Evolutionary conservation across 1,140 invertebrate species (phyloP).

Genomic region (Panagrolaimus sp.): DNA sequence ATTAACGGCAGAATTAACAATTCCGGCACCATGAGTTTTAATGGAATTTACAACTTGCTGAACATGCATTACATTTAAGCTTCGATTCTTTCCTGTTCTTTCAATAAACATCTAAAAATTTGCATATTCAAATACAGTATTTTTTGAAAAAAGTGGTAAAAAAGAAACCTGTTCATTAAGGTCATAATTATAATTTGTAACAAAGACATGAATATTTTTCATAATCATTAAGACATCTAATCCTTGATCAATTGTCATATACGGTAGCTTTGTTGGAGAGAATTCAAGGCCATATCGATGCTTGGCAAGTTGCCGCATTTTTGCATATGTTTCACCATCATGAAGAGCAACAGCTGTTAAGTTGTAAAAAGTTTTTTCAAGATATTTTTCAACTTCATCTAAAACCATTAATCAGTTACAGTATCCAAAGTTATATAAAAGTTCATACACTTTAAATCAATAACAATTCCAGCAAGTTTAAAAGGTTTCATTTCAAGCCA

Average conservation of each 20-base stretch:
- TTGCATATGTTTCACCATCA: slow-evolving; percentile 92
- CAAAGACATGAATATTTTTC: slow-evolving; percentile 91
- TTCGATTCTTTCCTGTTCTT: slow-evolving; percentile 81
- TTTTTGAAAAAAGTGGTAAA: neutral
- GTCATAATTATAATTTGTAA: slow-evolving; percentile 87
- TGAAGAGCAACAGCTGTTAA: slow-evolving; percentile 91
- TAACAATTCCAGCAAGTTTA: neutral
- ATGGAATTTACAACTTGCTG: slow-evolving; percentile 93
- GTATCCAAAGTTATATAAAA: neutral
- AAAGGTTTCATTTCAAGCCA: slow-evolving; percentile 1
- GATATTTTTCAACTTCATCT: slow-evolving; percentile 78
- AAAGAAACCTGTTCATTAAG: slow-evolving; percentile 77
- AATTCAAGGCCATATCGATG: slow-evolving; percentile 77
- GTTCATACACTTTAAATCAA: slow-evolving; percentile 3
- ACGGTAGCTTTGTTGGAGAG: slow-evolving; percentile 84
- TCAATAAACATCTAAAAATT: slow-evolving; percentile 76
- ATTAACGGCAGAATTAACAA: slow-evolving; percentile 94
- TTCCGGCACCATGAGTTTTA: slow-evolving; percentile 89
- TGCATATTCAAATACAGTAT: slow-evolving; percentile 2
- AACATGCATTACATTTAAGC: slow-evolving; percentile 91
- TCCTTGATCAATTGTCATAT: slow-evolving; percentile 87
- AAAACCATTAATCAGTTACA: slow-evolving; percentile 27
- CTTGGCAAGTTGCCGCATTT: slow-evolving; percentile 85
- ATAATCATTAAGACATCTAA: slow-evolving; percentile 96
- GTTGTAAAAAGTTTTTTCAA: slow-evolving; percentile 93